Percentiles rank a stretch among this genome's conserved stretches.
These are phyloP conservation scores for Muntiacus reevesi DNA, from an alignment of 2,113 vertebrate species.

Conservation along the genomic window DNA sequence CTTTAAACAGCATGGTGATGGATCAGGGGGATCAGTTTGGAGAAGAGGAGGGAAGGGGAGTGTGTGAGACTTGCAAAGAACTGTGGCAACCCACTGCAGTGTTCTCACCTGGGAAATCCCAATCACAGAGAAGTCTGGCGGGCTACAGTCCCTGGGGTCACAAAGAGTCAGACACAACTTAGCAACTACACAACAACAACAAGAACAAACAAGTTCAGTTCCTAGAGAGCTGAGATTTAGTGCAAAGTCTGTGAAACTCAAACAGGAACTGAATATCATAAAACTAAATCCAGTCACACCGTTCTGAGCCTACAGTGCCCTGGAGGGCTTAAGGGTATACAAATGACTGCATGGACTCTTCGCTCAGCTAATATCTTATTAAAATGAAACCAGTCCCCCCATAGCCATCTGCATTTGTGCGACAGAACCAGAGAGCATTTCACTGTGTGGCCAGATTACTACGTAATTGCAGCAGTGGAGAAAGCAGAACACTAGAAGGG, in stretches of 20 bases:
- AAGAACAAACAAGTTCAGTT: neutral
- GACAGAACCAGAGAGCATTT: neutral
- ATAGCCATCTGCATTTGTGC: neutral
- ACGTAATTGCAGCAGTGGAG: neutral
- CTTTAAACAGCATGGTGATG: neutral
- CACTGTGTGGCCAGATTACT: neutral
- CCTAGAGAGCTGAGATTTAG: neutral
- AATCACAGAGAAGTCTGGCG: neutral
- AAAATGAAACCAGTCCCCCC: neutral
- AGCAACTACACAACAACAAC: neutral
- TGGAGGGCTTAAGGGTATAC: neutral
- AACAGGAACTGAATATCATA: neutral
- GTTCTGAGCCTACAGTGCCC: neutral
- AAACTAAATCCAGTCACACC: neutral
- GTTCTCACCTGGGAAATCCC: neutral
- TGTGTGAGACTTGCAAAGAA: neutral
- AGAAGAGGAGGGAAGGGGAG: neutral
- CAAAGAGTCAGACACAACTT: neutral
- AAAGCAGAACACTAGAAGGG: neutral
- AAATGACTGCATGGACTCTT: neutral
- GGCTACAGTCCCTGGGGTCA: neutral
- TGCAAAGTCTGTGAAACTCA: neutral
- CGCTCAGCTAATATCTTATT: neutral
- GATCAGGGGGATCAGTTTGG: neutral
- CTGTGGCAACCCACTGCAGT: neutral